phyloP scores from a whole-genome alignment of 1,140 invertebrate species.

The Neodiprion virginianus region DNA sequence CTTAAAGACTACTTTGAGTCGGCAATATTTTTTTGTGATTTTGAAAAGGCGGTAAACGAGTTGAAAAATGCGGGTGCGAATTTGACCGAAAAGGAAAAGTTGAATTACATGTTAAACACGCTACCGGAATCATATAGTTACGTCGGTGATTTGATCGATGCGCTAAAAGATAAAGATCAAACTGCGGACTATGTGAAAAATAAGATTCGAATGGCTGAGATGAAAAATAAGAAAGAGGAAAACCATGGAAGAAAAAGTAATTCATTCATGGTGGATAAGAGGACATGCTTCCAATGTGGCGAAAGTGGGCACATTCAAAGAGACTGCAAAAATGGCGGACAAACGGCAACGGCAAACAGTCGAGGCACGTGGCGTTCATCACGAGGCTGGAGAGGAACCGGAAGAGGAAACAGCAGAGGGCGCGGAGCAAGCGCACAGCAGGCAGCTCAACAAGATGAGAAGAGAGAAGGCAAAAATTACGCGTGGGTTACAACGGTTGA shows the following conservation, averaged over 20 bases:
- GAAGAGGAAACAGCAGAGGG: neutral
- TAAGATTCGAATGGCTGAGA: neutral
- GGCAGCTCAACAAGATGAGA: neutral
- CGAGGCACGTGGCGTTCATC: neutral
- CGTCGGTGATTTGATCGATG: slow-evolving; percentile 38
- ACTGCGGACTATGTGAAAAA: slow-evolving; percentile 2
- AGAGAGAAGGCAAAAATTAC: neutral
- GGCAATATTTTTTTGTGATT: slow-evolving; percentile 32
- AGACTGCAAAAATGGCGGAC: slow-evolving; percentile 10
- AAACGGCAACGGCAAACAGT: neutral
- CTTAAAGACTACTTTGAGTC: slow-evolving; percentile 28
- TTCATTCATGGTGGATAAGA: neutral
- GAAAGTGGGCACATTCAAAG: neutral
- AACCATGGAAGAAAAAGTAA: neutral
- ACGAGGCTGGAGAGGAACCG: neutral
- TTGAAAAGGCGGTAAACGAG: slow-evolving; percentile 36
- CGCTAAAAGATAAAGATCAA: slow-evolving; percentile 9
- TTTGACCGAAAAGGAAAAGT: slow-evolving; percentile 36
- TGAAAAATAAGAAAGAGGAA: neutral
- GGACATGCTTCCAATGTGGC: neutral
- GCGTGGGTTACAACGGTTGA: neutral
- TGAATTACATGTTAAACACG: slow-evolving; percentile 43
- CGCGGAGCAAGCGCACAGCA: neutral
- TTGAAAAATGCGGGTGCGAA: slow-evolving; percentile 32
- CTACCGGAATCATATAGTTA: slow-evolving; percentile 35